Evolutionary conservation across 2,888 invertebrate species (phyloP).

Genomic region (Augiades crinisus): DNA sequence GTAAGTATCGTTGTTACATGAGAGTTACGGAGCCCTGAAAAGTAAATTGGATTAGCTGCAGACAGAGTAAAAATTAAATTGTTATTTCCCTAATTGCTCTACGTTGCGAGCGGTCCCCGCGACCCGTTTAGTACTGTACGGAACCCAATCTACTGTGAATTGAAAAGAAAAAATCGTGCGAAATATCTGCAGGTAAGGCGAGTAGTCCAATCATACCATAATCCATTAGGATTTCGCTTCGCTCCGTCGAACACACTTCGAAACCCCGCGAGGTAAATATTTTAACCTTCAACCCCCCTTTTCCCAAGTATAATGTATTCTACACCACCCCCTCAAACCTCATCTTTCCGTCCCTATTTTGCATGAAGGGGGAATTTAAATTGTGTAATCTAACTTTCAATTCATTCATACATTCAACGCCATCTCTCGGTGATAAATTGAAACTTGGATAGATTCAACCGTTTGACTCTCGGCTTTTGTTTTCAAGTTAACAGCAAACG

Average conservation of each 20-base stretch:
- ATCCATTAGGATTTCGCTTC: conserved; percentile 78
- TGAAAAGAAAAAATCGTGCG: conserved; percentile 43
- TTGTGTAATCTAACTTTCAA: conserved; percentile 82
- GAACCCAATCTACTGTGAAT: conserved; percentile 50
- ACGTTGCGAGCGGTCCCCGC: conserved; percentile 39
- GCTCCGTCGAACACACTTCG: conserved; percentile 72
- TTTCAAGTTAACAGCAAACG: not conserved
- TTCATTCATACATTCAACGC: conserved; percentile 81
- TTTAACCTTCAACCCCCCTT: conserved; percentile 55
- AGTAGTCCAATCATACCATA: conserved; percentile 74
- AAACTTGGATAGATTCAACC: conserved; percentile 65
- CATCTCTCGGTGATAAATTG: conserved; percentile 80
- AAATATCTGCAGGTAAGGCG: conserved; percentile 66
- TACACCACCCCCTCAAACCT: conserved; percentile 64
- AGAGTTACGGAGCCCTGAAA: too few relatives aligned
- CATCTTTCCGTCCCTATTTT: conserved; percentile 79
- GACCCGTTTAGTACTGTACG: conserved; percentile 52
- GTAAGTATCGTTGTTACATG: too few relatives aligned
- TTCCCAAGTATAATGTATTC: conserved; percentile 71
- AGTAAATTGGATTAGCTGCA: conserved; percentile 41
- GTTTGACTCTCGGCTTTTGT: conserved; percentile 7
- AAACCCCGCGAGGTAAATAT: conserved; percentile 78
- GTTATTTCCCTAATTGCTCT: conserved; percentile 62
- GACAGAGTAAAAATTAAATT: conserved; percentile 53
- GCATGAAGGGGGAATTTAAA: conserved; percentile 81